phyloP scores from a whole-genome alignment of 1,140 invertebrate genomes.

The Maniola jurtina region DNA sequence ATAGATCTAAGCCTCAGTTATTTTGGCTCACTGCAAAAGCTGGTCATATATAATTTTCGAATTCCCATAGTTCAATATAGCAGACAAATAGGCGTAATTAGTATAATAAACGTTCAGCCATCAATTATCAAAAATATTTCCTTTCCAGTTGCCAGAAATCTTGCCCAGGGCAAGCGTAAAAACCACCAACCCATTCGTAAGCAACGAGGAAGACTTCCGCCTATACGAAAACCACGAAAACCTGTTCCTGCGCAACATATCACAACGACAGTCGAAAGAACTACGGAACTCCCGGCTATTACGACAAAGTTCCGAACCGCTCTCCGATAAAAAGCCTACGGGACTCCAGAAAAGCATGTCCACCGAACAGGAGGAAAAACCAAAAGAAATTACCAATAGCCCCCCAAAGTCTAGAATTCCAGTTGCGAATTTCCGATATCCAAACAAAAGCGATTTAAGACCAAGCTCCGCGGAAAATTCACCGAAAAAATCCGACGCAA shows the following conservation, averaged over 20 bases:
- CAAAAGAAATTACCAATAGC: slow-evolving; percentile 49
- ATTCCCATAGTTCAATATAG: no score
- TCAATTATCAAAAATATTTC: not conserved
- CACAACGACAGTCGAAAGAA: slow-evolving; percentile 69
- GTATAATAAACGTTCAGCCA: not conserved
- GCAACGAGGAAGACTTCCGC: slow-evolving; percentile 56
- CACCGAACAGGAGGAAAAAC: slow-evolving; percentile 61
- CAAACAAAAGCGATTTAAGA: slow-evolving; percentile 67
- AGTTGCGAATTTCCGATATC: slow-evolving; percentile 73
- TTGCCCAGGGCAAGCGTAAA: slow-evolving; percentile 49
- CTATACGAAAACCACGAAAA: slow-evolving; percentile 77
- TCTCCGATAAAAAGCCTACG: slow-evolving; percentile 55
- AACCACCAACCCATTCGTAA: slow-evolving; percentile 56
- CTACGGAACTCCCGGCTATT: slow-evolving; percentile 59
- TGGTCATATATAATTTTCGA: no score
- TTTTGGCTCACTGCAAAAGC: no score
- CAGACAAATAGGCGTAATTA: no score
- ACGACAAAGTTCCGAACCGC: slow-evolving; percentile 69
- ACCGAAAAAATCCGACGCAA: slow-evolving; percentile 51
- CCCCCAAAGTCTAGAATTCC: slow-evolving; percentile 70
- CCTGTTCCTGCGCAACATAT: slow-evolving; percentile 71
- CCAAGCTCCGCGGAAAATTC: slow-evolving; percentile 59
- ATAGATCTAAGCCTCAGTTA: no score
- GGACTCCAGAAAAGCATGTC: slow-evolving; percentile 69
- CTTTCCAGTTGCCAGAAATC: slow-evolving; percentile 64